Evolutionary conservation across 1,140 invertebrate species (phyloP), one percentile per base, ranked within the genome.

Genomic region (Myzus persicae): DNA sequence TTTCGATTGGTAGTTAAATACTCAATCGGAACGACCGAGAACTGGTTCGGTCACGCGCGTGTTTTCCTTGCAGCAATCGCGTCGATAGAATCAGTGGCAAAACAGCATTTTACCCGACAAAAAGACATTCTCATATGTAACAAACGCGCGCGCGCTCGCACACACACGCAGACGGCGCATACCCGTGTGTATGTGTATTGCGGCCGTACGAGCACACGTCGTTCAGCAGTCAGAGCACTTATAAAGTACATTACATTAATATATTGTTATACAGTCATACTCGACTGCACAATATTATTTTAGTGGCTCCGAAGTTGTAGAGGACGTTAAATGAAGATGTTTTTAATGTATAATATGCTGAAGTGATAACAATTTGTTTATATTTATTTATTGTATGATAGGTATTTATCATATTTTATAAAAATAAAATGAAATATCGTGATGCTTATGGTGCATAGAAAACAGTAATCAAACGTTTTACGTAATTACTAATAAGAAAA

Each of bases 41-140:
- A 91, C 90, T 91, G 90, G 90, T 91, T 91, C 90, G 59, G 59
- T 76, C 59, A 76, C 90, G 59, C 40, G 90, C 90, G 90, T 88
- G 87, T 89, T 51, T 89, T 89, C n/a, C 48, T 54, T 40, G n/a
- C 87, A 89, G n/a, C 87, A 89, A 40, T 89, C 87, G n/a, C 22
- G 22, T 89, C 46, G 48, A 89, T 54, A 26, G 20, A 89, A 89
- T 89, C 87, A 89, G 87, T 89, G 87, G 87, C 87, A 89, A 89
- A 89, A 89, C 87, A 89, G 87, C 87, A 89, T 89, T 89, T 89
- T 89, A 89, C 36, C 46, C 46, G 87, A 89, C 46, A 89, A 89
- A 89, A 89, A 89, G 46, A 88, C 87, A 89, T 89, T 89, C 87
- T 38, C 87, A 18, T 89, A 40, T 54, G 48, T 51, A 89, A 87